Evolutionary conservation across 2,888 invertebrate species (phyloP).

Genomic region (Himalopsyche japonica): DNA sequence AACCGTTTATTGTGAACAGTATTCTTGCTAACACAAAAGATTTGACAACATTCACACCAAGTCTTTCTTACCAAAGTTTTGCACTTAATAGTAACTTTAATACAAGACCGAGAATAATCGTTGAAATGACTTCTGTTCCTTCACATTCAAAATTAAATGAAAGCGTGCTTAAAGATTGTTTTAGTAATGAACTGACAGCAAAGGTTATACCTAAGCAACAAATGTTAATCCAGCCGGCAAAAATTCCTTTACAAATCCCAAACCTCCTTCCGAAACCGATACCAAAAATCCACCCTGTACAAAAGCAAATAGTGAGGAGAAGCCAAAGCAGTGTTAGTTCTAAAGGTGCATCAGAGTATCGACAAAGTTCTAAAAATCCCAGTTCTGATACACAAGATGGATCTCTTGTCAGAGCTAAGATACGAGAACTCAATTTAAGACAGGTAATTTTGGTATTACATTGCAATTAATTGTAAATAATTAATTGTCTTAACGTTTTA

Average conservation of each 20-base stretch:
- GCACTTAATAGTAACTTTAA: neutral
- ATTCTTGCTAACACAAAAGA: neutral
- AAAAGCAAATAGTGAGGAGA: constrained; percentile 42
- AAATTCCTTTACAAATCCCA: constrained; percentile 57
- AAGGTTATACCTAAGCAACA: constrained; percentile 52
- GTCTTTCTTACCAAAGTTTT: neutral
- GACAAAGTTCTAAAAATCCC: constrained; percentile 11
- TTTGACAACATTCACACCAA: neutral
- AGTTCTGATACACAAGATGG: constrained; percentile 19
- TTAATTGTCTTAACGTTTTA: neutral
- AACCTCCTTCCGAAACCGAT: constrained; percentile 56
- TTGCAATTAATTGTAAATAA: no score
- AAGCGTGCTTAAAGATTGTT: neutral
- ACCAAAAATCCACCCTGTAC: constrained; percentile 50
- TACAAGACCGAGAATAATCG: neutral
- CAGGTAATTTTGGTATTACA: constrained; percentile 33
- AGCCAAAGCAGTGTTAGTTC: constrained; percentile 37
- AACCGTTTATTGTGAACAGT: constrained; percentile 9
- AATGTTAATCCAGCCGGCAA: constrained; percentile 53
- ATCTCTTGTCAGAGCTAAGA: constrained; percentile 36
- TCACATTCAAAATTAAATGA: neutral
- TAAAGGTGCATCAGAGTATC: constrained; percentile 24
- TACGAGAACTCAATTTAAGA: constrained; percentile 37
- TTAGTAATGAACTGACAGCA: neutral
- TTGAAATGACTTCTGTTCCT: neutral